Evolutionary conservation across 2,888 invertebrate species (phyloP).

Genomic region (Palloptera scutellata): DNA sequence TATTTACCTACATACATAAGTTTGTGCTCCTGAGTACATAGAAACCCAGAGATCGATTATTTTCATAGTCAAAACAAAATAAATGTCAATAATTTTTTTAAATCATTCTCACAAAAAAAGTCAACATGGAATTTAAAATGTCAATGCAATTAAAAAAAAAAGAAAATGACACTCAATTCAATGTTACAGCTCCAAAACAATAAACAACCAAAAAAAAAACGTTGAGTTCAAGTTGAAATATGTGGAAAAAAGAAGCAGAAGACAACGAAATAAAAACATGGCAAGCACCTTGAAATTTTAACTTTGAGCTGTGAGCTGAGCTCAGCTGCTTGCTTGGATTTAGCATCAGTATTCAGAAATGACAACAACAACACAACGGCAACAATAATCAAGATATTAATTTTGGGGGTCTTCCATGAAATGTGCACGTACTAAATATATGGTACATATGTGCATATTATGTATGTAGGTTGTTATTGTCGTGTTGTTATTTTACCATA

Average conservation of each 20-base stretch:
- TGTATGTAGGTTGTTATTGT: background rate
- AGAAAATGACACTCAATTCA: slow-evolving; percentile 41
- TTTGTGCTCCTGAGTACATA: background rate
- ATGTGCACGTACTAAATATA: background rate
- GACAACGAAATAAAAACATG: background rate
- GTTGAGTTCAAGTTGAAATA: slow-evolving; percentile 55
- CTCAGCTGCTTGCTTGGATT: slow-evolving; percentile 1
- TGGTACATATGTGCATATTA: background rate
- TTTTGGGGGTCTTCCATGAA: slow-evolving; percentile 12
- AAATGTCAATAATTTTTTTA: too few species aligned
- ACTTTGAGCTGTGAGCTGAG: slow-evolving; percentile 6
- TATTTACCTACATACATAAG: background rate
- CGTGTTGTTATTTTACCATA: background rate
- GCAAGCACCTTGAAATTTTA: slow-evolving; percentile 46
- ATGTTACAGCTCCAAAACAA: slow-evolving; percentile 51
- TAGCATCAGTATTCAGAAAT: too few species aligned
- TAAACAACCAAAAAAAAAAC: too few species aligned
- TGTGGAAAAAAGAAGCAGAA: background rate
- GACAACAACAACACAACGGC: background rate
- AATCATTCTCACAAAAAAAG: too few species aligned
- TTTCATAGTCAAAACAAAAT: too few species aligned
- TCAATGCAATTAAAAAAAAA: slow-evolving; percentile 33
- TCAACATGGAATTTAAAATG: slow-evolving; percentile 17
- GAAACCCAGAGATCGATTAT: too few species aligned
- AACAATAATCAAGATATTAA: slow-evolving; percentile 4